These are phyloP conservation scores for Dryoscopus gambensis DNA, from an alignment of 2,113 vertebrate genomes.

Conservation along the genomic window DNA sequence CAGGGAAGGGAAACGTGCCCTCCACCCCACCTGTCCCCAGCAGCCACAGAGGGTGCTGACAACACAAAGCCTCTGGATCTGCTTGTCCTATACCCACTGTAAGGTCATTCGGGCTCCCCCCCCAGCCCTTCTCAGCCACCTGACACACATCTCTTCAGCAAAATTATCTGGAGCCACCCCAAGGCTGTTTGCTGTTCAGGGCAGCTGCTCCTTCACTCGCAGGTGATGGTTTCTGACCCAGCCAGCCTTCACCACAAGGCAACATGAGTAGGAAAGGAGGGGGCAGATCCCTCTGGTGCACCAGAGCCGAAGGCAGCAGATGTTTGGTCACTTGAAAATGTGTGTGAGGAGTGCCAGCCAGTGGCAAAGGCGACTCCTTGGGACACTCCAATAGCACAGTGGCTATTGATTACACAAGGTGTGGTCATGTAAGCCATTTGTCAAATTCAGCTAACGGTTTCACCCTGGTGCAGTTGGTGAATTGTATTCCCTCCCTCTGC, in stretches of 20 bases:
- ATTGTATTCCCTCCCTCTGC: background rate
- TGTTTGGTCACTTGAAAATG: background rate
- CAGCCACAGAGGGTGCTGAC: background rate
- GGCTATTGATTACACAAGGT: background rate
- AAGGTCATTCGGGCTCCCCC: background rate
- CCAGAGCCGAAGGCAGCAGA: background rate
- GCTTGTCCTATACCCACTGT: background rate
- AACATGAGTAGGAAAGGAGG: background rate
- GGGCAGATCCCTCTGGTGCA: background rate
- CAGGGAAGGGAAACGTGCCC: background rate
- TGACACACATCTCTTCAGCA: background rate
- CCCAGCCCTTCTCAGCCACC: background rate
- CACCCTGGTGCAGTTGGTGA: background rate
- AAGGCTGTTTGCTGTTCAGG: background rate
- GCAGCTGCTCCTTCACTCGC: background rate
- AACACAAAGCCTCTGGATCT: background rate
- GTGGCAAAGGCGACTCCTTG: background rate
- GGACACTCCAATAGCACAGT: background rate
- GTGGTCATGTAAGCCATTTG: background rate
- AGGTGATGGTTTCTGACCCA: background rate
- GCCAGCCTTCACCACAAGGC: background rate
- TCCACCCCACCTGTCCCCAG: background rate
- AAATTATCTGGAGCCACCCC: background rate
- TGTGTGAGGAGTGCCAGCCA: background rate
- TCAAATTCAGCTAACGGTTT: background rate